Conservation (phyloP, 2,888 invertebrate species). For the Drosophila sordidula region DNA sequence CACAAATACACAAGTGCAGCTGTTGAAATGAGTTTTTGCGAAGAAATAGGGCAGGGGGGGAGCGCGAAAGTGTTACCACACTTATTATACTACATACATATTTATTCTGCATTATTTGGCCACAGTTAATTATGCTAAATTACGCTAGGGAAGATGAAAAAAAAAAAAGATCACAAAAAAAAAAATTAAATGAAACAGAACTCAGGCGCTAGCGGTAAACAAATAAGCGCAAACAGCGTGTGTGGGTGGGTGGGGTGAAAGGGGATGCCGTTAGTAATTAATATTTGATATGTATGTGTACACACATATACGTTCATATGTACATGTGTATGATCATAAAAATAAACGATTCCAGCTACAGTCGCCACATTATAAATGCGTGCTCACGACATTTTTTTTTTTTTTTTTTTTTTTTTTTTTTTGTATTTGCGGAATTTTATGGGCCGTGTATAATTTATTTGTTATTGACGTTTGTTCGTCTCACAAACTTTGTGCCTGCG, state of each 20-base stretch:
- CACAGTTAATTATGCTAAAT: constrained; percentile 72
- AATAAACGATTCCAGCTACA: constrained; percentile 38
- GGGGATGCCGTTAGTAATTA: constrained; percentile 51
- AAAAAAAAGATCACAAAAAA: neutral
- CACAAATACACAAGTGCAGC: constrained; percentile 30
- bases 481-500: constrained; percentile 14
- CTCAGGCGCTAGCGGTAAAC: constrained; percentile 52
- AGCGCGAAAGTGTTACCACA: constrained; percentile 6
- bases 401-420: constrained; percentile 58
- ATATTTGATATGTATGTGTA: constrained; percentile 48
- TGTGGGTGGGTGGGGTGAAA: constrained; percentile 10
- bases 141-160: constrained; percentile 10
- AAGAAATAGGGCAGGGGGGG: neutral
- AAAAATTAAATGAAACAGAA: constrained; percentile 48
- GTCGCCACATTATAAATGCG: constrained; percentile 71
- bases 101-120: constrained; percentile 19
- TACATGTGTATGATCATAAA: constrained; percentile 45
- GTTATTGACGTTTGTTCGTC: constrained; percentile 59
- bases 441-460: constrained; percentile 60
- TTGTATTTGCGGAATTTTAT: constrained; percentile 53
- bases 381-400: constrained; percentile 72
- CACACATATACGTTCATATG: constrained; percentile 5
- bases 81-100: constrained; percentile 3
- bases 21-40: constrained; percentile 41
- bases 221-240: constrained; percentile 37